These are phyloP conservation scores for Chamaetylas fuelleborni DNA, from an alignment of 2,113 vertebrate genomes.

Conservation along the genomic window DNA sequence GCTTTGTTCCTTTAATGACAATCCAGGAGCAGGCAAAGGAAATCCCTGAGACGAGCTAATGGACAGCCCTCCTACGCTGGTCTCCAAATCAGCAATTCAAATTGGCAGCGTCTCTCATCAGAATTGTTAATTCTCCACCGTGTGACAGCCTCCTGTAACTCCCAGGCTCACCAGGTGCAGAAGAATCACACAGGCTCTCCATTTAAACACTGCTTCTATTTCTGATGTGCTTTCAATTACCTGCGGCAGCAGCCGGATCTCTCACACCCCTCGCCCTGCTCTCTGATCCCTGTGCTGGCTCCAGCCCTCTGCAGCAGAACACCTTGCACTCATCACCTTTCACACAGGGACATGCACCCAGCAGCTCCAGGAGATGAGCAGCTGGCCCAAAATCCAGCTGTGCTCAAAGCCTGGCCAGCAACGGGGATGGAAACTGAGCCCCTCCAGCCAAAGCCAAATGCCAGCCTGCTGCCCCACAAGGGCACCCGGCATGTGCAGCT, in stretches of 20 bases:
- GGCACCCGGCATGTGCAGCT: not conserved
- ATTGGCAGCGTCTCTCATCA: not conserved
- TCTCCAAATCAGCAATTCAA: slow-evolving; percentile 46
- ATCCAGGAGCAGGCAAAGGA: not conserved
- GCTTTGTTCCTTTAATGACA: not conserved
- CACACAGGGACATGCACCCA: not conserved
- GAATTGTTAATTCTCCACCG: slow-evolving; percentile 32
- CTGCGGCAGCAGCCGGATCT: not conserved
- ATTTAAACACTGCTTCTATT: not conserved
- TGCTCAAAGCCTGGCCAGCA: not conserved
- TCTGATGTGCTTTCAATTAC: slow-evolving; percentile 2
- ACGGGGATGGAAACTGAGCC: not conserved
- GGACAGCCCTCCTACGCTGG: slow-evolving; percentile 22
- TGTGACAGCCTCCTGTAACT: not conserved
- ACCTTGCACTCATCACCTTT: not conserved
- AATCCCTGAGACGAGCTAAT: slow-evolving; percentile 34
- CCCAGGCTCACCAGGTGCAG: slow-evolving; percentile 2
- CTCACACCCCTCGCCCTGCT: not conserved
- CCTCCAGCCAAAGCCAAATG: fast-evolving
- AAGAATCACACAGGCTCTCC: not conserved
- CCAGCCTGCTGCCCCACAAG: not conserved
- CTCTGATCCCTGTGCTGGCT: not conserved
- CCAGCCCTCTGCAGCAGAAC: not conserved
- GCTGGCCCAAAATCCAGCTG: not conserved
- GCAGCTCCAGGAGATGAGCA: not conserved